Evolutionary conservation across 2,113 vertebrate species (phyloP).

Genomic region (Colossoma macropomum): DNA sequence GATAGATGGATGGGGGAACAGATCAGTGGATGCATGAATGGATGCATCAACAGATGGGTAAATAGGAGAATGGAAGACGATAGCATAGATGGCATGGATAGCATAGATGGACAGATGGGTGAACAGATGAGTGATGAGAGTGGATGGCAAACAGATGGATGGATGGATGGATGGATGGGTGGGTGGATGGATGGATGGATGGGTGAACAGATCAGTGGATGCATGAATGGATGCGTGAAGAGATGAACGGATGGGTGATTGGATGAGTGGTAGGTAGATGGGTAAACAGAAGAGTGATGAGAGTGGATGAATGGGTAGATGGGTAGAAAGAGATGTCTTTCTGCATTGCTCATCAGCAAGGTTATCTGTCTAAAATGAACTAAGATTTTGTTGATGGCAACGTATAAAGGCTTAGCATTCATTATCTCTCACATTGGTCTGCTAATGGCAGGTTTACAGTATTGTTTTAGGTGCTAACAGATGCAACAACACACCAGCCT

Average conservation of each 20-base stretch:
- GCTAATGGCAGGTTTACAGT: constrained; percentile 14
- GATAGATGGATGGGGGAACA: no score
- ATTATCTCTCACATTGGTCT: constrained; percentile 35
- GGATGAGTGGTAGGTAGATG: background rate
- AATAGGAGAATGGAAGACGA: no score
- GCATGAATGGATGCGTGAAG: no score
- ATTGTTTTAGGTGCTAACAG: constrained; percentile 9
- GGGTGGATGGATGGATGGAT: no score
- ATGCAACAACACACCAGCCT: constrained; percentile 3
- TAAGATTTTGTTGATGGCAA: background rate
- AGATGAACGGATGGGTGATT: background rate
- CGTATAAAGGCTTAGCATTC: constrained; percentile 37
- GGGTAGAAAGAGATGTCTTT: background rate
- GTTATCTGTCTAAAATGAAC: constrained; percentile 4
- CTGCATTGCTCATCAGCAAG: background rate
- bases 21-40: no score
- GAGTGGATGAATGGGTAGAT: background rate
- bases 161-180: no score
- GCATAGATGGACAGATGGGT: no score
- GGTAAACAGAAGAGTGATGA: background rate
- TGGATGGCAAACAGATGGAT: no score
- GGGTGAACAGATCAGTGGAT: no score
- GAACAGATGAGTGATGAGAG: no score
- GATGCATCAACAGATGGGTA: no score
- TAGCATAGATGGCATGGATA: no score